Conservation (phyloP, 2,888 invertebrate genomes). For the Acrobasis suavella region DNA sequence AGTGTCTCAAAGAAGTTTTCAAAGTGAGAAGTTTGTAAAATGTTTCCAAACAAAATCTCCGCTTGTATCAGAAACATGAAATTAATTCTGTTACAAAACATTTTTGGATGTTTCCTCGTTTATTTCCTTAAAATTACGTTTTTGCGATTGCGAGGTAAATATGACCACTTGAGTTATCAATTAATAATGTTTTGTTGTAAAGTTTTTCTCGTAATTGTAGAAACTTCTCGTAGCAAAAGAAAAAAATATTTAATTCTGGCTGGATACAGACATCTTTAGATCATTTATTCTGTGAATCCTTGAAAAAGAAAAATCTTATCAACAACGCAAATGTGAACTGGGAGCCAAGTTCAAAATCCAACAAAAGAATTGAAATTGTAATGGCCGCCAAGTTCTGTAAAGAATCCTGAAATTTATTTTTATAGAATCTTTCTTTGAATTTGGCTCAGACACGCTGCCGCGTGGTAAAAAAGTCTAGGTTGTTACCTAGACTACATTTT, state of each 20-base stretch:
- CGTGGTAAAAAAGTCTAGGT: no score
- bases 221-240: neutral
- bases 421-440: no score
- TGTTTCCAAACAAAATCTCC: neutral
- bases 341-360: no score
- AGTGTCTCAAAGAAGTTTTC: neutral
- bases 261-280: no score
- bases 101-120: neutral
- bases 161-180: neutral
- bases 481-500: no score
- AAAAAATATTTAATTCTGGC: no score
- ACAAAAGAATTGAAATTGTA: no score
- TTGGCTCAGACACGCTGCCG: no score
- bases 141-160: neutral
- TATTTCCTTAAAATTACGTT: neutral
- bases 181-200: neutral
- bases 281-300: neutral
- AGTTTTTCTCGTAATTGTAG: neutral
- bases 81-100: neutral
- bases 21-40: neutral
- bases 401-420: no score
- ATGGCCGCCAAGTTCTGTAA: no score
- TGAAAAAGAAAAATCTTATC: no score
- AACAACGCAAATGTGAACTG: no score
- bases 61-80: neutral